Percentiles rank a stretch among this genome's conserved stretches.
Conservation (phyloP, 2,888 invertebrate genomes). For the Lithosia quadra region DNA sequence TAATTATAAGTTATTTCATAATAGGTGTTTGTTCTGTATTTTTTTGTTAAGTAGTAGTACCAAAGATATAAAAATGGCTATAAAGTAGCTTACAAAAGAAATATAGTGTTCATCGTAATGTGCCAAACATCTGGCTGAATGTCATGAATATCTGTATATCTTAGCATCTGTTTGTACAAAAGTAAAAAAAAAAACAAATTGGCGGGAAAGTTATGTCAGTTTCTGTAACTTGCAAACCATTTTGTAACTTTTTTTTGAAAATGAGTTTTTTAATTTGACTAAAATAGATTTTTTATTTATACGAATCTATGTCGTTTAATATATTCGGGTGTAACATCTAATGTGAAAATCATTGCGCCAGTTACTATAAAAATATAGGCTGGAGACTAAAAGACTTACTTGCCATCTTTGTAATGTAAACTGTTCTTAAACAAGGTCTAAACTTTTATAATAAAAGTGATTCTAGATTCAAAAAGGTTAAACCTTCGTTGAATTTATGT, state of each 20-base stretch:
- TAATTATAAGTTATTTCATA: not conserved
- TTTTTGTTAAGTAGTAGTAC: constrained; percentile 5
- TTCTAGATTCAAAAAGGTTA: not conserved
- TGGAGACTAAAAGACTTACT: not conserved
- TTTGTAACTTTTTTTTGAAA: too few species aligned
- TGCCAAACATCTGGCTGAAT: constrained; percentile 76
- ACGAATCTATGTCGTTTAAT: too few species aligned
- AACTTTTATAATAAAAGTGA: not conserved
- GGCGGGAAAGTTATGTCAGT: not conserved
- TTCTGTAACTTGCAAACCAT: not conserved
- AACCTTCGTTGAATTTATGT: not conserved
- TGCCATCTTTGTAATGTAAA: not conserved
- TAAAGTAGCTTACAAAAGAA: constrained; percentile 41
- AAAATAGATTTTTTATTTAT: too few species aligned
- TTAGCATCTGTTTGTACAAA: constrained; percentile 46
- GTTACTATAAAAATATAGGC: not conserved
- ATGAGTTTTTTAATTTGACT: too few species aligned
- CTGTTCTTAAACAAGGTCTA: constrained; percentile 1
- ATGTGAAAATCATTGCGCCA: not conserved
- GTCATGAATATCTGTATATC: constrained; percentile 43
- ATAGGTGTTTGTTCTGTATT: not conserved
- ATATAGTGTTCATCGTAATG: constrained; percentile 73
- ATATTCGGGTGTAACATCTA: too few species aligned
- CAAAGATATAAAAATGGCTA: constrained; percentile 35
- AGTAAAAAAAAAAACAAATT: constrained; percentile 12